phyloP scores from a whole-genome alignment of 2,888 invertebrate species.

The Spisula solida region DNA sequence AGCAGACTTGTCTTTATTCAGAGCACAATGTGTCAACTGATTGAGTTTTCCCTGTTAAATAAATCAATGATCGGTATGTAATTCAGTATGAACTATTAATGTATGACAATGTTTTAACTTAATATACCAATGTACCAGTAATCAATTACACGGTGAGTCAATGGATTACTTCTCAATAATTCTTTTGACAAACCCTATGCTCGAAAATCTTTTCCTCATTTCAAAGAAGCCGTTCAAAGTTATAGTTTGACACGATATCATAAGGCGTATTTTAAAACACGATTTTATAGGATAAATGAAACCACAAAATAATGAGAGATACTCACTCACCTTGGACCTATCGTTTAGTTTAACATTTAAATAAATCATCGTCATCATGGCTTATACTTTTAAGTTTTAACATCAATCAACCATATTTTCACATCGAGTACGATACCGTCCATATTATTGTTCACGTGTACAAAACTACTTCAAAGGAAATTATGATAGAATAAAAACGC shows the following conservation, averaged over 20 bases:
- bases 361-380: not conserved
- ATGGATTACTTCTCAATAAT: too few species aligned
- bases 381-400: not conserved
- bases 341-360: not conserved
- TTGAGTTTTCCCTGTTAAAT: too few species aligned
- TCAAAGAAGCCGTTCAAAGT: not conserved
- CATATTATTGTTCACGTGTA: not conserved
- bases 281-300: not conserved
- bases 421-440: not conserved
- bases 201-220: not conserved
- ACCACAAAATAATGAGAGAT: not conserved
- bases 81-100: too few species aligned
- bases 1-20: too few species aligned
- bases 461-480: slow-evolving; percentile 5
- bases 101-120: too few species aligned
- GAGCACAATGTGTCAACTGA: too few species aligned
- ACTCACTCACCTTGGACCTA: not conserved
- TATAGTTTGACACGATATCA: not conserved
- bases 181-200: not conserved
- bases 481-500: not conserved
- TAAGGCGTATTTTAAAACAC: not conserved
- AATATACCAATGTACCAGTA: too few species aligned
- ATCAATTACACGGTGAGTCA: too few species aligned
- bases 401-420: not conserved
- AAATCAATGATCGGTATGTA: too few species aligned